Evolutionary conservation across 2,113 vertebrate species (phyloP).

Genomic region (Nettapus auritus): DNA sequence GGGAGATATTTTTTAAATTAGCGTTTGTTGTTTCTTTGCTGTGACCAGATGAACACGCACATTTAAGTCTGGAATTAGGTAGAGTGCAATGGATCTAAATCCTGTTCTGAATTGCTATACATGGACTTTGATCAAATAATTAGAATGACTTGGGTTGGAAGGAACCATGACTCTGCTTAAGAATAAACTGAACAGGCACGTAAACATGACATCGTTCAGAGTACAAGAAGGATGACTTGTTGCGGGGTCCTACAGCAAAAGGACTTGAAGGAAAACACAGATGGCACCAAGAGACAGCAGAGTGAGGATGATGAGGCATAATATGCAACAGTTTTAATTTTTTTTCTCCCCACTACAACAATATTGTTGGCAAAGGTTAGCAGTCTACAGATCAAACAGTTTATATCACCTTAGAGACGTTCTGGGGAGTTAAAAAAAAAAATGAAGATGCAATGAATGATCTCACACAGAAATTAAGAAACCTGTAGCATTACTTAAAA

Average conservation of each 20-base stretch:
- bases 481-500: background rate
- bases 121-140: background rate
- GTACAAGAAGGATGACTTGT: background rate
- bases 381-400: background rate
- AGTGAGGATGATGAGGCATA: background rate
- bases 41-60: background rate
- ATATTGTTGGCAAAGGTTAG: background rate
- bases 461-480: background rate
- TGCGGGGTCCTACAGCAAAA: background rate
- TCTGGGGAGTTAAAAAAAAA: too few relatives aligned
- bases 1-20: background rate
- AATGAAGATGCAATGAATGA: background rate
- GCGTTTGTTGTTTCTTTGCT: background rate
- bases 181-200: background rate
- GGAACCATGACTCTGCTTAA: background rate
- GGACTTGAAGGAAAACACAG: background rate
- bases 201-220: background rate
- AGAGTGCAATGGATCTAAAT: background rate
- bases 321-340: rapidly evolving
- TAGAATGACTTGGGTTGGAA: background rate
- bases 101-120: background rate
- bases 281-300: background rate
- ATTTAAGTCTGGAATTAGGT: background rate
- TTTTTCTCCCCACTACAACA: background rate
- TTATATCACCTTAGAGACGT: background rate